Evolutionary conservation across 23 tunicate genomes (phyloP), one percentile per base, ranked within the genome.

Genomic region (Diplosoma virens): DNA sequence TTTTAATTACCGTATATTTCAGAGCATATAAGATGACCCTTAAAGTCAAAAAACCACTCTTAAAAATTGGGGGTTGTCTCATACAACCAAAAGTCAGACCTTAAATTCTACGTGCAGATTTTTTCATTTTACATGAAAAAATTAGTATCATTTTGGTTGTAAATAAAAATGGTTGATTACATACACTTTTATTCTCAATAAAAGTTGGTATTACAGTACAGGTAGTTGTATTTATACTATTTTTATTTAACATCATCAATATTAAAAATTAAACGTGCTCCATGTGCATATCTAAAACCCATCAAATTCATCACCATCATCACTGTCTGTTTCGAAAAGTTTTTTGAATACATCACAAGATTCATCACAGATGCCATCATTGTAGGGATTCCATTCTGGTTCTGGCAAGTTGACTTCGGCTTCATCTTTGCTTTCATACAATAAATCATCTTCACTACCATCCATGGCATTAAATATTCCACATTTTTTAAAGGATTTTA

Each of bases 401-500:
- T 41, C 50, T 41, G 50, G 50, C 50, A 41, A 41, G 50, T 41
- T 14, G 14, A 41, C 50, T 41, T 41, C 50, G 50, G 50, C 50
- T 41, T 41, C 50, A 41, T 41, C 50, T 41, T 41, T 41, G 50
- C 50, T 41, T 41, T 65, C 37, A 26, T 22, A 29, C 17, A 65
- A 22, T 25, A 65, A 31, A 11, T 65, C 11, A 20, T 65, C 34
- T 28, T 25, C 71, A 11, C 18, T 29, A 14, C 37, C 71, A 31
- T 65, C 71, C n/a, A 65, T 18, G 17, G 35, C 71, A 65, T 31
- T 65, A 28, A 11, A 65, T 11, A 65, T 31, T 18, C 71, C 71
- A 31, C 71, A 65, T 65, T 65, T 65, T 22, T 65, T 65, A 31
- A 65, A 65, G 6, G 71, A 65, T 14, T 26, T 29, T 29, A 25